Evolutionary conservation across 2,888 invertebrate species (phyloP), one percentile per base, ranked within the genome.

Genomic region (Trissoscelio sp.): DNA sequence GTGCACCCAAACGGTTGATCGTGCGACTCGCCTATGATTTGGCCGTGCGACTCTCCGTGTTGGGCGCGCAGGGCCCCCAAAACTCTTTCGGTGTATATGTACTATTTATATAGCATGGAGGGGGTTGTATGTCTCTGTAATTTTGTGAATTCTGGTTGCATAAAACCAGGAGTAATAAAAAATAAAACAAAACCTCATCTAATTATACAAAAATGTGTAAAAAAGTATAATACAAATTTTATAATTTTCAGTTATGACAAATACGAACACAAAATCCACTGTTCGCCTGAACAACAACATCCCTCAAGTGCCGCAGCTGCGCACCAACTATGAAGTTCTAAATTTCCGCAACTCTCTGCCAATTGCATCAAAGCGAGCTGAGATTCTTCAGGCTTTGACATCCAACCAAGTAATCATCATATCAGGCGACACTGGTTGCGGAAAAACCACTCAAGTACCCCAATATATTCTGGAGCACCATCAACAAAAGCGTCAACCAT

Each of bases 381-480:
- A 94, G 22, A 94, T 97, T 58, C 90, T 96, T 5, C 93, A 94
- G 78, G 93, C 94, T 1, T 69, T 91, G 5, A 81, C 84, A n/a
- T 74, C 83, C 0, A 87, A 86, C 85, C 89, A 94, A 92, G 94
- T 96, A n/a, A 90, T 95, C 18, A 94, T 96, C 83, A 93, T 97
- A 18, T 94, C 94, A 3, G 96, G 96, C 0, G 97, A 97, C 85
- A 98, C 98, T 0, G 98, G 98, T 0, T 97, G 96, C 67, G 98
- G 98, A 0, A 98, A 98, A 93, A 98, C 98, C 0, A 98, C 98
- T 0, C 98, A 98, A 93, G 94, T 99, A 42, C 98, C 99, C 0
- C 99, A 99, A 88, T 96, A 96, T 87, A 94, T 99, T 83, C 92
- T 99, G 82, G 97, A 98, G 86, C 94, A 96, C 91, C 94, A 93